Evolutionary conservation across 2,113 vertebrate genomes (phyloP).

Genomic region (Hemiprocne comata): DNA sequence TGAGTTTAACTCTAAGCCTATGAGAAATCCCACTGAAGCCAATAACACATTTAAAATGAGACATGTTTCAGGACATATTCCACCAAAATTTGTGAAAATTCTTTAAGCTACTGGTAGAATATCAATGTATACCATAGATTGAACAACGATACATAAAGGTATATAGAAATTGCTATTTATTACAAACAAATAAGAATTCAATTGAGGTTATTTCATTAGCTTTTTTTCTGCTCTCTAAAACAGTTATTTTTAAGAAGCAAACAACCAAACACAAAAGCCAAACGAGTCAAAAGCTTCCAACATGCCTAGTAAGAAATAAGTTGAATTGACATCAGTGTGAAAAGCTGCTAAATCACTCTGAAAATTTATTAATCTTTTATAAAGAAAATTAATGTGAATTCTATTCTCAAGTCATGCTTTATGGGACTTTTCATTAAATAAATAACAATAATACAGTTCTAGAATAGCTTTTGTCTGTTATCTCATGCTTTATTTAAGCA

Average conservation of each 20-base stretch:
- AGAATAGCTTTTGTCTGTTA: neutral
- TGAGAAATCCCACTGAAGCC: neutral
- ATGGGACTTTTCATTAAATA: neutral
- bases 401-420: neutral
- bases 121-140: neutral
- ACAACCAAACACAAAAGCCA: neutral
- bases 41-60: neutral
- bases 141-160: neutral
- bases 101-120: neutral
- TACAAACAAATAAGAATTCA: neutral
- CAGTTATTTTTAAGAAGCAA: neutral
- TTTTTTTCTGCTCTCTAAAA: neutral
- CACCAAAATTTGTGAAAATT: neutral
- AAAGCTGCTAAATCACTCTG: neutral
- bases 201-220: neutral
- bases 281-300: neutral
- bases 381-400: neutral
- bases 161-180: neutral
- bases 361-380: neutral
- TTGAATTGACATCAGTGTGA: neutral
- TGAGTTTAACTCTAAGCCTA: neutral
- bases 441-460: neutral
- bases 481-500: neutral
- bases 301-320: neutral
- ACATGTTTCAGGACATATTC: neutral